phyloP scores from a whole-genome alignment of 2,113 vertebrate species.

The Dunckerocampus dactyliophorus region DNA sequence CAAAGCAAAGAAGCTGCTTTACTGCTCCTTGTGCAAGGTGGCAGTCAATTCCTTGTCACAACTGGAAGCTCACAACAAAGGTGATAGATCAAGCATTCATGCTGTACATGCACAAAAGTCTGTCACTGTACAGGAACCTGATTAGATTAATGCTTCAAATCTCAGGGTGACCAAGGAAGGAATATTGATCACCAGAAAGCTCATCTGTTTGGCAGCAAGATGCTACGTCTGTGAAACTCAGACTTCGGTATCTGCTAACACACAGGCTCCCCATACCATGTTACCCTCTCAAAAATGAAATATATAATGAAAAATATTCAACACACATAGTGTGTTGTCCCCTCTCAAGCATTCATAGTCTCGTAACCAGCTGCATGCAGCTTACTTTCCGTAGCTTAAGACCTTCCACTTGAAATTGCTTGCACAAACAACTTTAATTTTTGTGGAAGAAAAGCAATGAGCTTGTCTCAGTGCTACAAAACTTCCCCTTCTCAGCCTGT shows the following conservation, averaged over 20 bases:
- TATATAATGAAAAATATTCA: constrained; percentile 4
- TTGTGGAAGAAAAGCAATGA: background rate
- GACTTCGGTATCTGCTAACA: background rate
- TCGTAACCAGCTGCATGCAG: constrained; percentile 7
- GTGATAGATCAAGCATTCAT: constrained; percentile 47
- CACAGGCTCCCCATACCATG: background rate
- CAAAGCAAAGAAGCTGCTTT: constrained; percentile 86
- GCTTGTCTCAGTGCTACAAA: background rate
- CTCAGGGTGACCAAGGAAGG: background rate
- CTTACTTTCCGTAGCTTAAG: constrained; percentile 19
- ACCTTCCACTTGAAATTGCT: constrained; percentile 9
- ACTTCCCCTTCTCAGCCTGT: constrained; percentile 18
- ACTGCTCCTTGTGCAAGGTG: constrained; percentile 91
- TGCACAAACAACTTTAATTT: background rate
- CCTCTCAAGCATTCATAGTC: constrained; percentile 29
- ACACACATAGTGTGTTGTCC: background rate
- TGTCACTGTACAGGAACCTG: background rate
- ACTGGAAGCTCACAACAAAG: constrained; percentile 94
- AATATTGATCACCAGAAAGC: constrained; percentile 47
- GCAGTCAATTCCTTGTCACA: constrained; percentile 90
- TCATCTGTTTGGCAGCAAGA: constrained; percentile 43
- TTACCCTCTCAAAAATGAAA: background rate
- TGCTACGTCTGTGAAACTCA: constrained; percentile 4
- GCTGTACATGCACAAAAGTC: background rate
- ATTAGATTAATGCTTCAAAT: background rate